Base-by-base conservation (phyloP, 2,888 invertebrate genomes). In the Liopterus haemorrhoidalis region DNA sequence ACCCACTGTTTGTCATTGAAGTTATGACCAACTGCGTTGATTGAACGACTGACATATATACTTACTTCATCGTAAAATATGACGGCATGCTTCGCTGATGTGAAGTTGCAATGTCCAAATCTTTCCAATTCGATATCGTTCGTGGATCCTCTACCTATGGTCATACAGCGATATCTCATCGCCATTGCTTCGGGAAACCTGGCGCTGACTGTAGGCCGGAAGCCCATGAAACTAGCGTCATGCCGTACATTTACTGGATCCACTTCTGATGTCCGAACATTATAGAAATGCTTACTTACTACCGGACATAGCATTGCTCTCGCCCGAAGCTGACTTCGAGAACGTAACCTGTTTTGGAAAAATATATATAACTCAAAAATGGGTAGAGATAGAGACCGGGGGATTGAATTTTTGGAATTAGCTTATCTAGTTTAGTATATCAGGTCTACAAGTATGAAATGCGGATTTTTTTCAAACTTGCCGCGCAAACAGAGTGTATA, bases 21-120 rank as follows among this genome's bases (percentile, higher is more conserved):
- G n/a, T n/a, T n/a, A n/a, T n/a, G n/a, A n/a, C n/a, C n/a, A n/a
- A n/a, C n/a, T n/a, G n/a, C n/a, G n/a, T 11, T 28, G 28, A 6
- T 30, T 9, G 9, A 30, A 30, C 9, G n/a, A 12, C 18, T 5
- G 18, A 9, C 4, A 15, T 16, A 15, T 3, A 22, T 9, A 50
- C 57, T 62, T 64, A 84, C 86, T 76, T 89, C 85, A 61, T 91
- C 90, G 60, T 79, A 85, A 65, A 89, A 90, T 52, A 91, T 83
- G 37, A 82, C 75, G 6, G 90, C 89, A 66, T 91, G 91, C 50
- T 78, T 78, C 0, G 79, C 70, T 1, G 86, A 83, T 33, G 82
- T 74, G 60, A 70, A 84, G 63, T 71, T 77, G 63, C 82, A 90
- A 63, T 76, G 76, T 39, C 81, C 89, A 55, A 79, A 79, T 49